Base-by-base conservation (phyloP, 2,113 vertebrate genomes). In the Pseudopodoces humilis region DNA sequence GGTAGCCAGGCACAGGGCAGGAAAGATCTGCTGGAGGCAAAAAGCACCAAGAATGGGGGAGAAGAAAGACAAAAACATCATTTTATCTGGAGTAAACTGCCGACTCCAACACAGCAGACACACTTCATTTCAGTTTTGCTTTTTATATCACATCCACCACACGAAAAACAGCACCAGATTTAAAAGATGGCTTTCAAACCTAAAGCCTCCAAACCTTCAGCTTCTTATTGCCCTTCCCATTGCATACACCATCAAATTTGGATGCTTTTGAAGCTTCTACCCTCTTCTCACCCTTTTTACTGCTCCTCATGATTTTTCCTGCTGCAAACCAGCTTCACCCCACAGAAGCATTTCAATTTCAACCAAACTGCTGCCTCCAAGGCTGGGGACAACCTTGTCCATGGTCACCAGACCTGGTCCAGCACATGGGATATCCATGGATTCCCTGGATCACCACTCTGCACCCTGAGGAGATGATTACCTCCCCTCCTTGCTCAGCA, bases 391-490 rank as follows among this genome's bases (percentile, higher is more conserved):
- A 52, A 7, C 35, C 15, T 44, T 14, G 13, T 3, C 7, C 0
- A 0, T 3, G 16, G 63, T 28, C 81, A 55, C 25, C 43, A 56
- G 28, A 24, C 41, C 35, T 21, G 41, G 4, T 22, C 47, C 7
- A 22, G 12, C 24, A 21, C 1, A 0, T 1, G 1, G 77, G n/a
- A 16, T 65, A 31, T 39, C 62, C 0, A 0, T 1, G 12, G 46
- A 20, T 27, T 56, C 49, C 44, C 23, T 3, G 2, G 30, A 19
- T 27, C 67, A 37, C n/a, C n/a, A 25, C 65, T 4, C 35, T 47
- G 33, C 27, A 35, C 28, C 16, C 1, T 3, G 5, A 67, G 27
- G 5, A 67, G 27, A 23, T 4, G 4, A 10, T 33, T 71, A 71
- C 30, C 39, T 86, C 46, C 22, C 56, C 63, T 52, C 39, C 49